Evolutionary conservation across 1,140 invertebrate species (phyloP), one percentile per base, ranked within the genome.

Genomic region (Zaprionus capensis): DNA sequence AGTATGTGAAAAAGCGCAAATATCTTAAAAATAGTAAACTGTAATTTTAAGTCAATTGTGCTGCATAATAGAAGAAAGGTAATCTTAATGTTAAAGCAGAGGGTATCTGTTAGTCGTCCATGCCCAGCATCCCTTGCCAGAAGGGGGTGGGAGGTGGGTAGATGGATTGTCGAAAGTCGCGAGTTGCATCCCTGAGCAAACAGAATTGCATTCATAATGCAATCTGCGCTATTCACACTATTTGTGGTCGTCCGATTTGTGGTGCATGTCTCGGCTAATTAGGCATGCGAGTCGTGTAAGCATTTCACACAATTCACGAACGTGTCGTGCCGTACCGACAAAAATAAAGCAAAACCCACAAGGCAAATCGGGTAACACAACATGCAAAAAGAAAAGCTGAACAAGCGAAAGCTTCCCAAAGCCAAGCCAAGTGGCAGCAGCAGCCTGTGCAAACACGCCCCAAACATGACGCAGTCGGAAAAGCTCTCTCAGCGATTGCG

Each of bases 221-320:
- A 49, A 20, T 31, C 26, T 24, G 22, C 15, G 34, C 22, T 63
- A 17, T 53, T 31, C 5, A 55, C 49, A 28, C 11, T 22, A 31
- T 49, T 56, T n/a, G 2, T 28, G 5, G 14, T 66, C 17, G 11
- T 46, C 14, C 38, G 24, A 51, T 58, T 58, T 31, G 31, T 44
- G 71, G 71, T 74, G 58, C 38, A 70, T 70, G 71, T 74, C 71
- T 63, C 41, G 66, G 66, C 66, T 74, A 70, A 61, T 69, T 62
- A 53, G 24, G 56, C 66, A 68, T 58, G 34, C 64, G 53, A 41
- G 5, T 7, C 28, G 61, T 36, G 34, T 28, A 22, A 58, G 56
- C 26, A 36, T 36, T 36, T 49, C n/a, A 44, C 51, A 12, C 51
- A 38, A 24, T 26, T 38, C 34, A 9, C 28, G 38, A 26, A 57